phyloP scores from a whole-genome alignment of 1,140 invertebrate species.

The Zaprionus ghesquierei region DNA sequence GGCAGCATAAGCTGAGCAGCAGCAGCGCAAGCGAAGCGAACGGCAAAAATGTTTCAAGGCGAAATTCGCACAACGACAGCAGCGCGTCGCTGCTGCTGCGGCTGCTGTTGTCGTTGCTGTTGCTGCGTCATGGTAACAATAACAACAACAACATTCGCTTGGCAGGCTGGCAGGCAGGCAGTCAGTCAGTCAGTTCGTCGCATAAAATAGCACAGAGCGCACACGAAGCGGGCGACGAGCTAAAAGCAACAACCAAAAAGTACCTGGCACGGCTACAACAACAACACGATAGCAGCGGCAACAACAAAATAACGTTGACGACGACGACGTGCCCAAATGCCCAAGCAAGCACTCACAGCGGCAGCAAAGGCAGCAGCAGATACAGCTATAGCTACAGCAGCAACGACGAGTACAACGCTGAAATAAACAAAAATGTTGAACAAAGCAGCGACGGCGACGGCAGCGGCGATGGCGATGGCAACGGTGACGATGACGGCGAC shows the following conservation, averaged over 20 bases:
- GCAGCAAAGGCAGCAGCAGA: constrained; percentile 55
- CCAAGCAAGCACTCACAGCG: constrained; percentile 66
- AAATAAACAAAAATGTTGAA: constrained; percentile 80
- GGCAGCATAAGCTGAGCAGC: background rate
- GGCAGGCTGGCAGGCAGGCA: constrained; percentile 25
- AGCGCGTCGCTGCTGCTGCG: constrained; percentile 26
- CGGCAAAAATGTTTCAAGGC: constrained; percentile 80
- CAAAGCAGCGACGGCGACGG: constrained; percentile 42
- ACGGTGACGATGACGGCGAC: constrained; percentile 24
- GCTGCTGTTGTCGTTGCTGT: constrained; percentile 27
- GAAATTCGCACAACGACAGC: constrained; percentile 62
- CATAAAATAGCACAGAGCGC: constrained; percentile 78
- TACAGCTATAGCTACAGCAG: constrained; percentile 63
- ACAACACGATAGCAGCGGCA: constrained; percentile 17
- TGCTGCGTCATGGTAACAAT: constrained; percentile 51
- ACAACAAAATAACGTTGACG: constrained; percentile 5
- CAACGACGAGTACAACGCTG: constrained; percentile 43
- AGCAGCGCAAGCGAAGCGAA: constrained; percentile 38
- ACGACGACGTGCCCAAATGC: constrained; percentile 59
- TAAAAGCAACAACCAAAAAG: constrained; percentile 62
- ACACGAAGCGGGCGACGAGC: constrained; percentile 61
- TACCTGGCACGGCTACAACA: constrained; percentile 42
- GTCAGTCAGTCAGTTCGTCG: constrained; percentile 58
- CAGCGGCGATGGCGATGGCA: background rate
- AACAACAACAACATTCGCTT: constrained; percentile 56